Base-by-base conservation (phyloP, 2,113 vertebrate genomes). In the Gopherus evgoodei region DNA sequence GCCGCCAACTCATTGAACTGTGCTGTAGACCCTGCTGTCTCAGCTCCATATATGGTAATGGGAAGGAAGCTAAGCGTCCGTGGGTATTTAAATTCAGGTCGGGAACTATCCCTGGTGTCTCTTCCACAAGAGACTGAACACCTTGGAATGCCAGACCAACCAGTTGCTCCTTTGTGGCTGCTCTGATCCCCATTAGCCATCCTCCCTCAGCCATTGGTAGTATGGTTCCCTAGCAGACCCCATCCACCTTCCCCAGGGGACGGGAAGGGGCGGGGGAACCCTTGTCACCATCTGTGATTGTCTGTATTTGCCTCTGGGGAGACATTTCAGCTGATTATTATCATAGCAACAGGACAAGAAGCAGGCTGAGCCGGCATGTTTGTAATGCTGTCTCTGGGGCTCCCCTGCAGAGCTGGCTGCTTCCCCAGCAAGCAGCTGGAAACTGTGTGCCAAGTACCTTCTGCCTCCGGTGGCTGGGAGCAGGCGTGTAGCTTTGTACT, bases 31-130 rank as follows among this genome's bases (percentile, higher is more conserved):
- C 24, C 14, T 62, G 89, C 49, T 0, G 2, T 94, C 78, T 94
- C 1, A 6, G 57, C 78, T 97, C 96, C 97, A 95, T 97, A 89
- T 95, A 94, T 95, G 94, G 97, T 81, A 91, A 95, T 81, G 65
- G 12, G 65, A 88, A 97, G 72, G 93, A 93, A 81, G 81, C 81
- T 78, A 13, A 62, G 57, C 27, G 5, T 27, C 25, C 4, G 31
- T 24, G 21, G 88, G 86, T 27, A 35, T 93, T 94, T 91, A 72
- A 88, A 57, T 47, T 90, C 81, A 88, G 81, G 81, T 95, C 87
- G 88, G 57, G 50, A 79, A 7, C 89, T 89, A 90, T 5, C 31
- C 90, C 81, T 25, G 35, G 92, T 92, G 27, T 90, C 57, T 92
- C 88, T 72, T 89, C 4, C 14, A 75, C 75, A 38, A 2, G 3